These are phyloP conservation scores for Acanthosepion lycidas DNA, from an alignment of 2,888 invertebrate genomes.

Conservation along the genomic window DNA sequence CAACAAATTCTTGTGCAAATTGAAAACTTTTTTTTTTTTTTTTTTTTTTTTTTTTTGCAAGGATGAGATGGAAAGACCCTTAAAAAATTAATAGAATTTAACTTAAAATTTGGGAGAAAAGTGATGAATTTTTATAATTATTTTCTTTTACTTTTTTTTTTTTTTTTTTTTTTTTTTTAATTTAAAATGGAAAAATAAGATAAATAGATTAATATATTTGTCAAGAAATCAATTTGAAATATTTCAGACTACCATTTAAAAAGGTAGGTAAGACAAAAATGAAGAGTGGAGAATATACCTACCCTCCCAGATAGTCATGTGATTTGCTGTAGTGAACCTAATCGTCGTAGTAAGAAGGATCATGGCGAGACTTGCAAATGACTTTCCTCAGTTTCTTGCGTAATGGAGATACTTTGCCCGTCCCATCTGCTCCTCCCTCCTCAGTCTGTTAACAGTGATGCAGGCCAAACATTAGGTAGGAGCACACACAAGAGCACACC, in stretches of 20 bases:
- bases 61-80: neutral
- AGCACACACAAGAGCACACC: neutral
- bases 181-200: neutral
- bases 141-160: too few species aligned
- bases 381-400: constrained; percentile 48
- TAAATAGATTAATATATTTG: neutral
- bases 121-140: too few species aligned
- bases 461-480: neutral
- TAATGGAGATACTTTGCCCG: constrained; percentile 44
- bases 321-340: neutral
- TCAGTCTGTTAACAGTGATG: constrained; percentile 42
- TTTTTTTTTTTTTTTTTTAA: neutral
- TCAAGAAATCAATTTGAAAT: too few species aligned
- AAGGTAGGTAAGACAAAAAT: neutral
- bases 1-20: neutral
- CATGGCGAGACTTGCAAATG: constrained; percentile 44
- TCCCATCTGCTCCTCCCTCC: neutral
- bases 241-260: too few species aligned
- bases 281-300: constrained; percentile 39
- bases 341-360: constrained; percentile 43
- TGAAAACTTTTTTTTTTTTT: neutral
- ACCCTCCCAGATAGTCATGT: constrained; percentile 40
- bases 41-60: neutral
- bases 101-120: neutral
- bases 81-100: neutral